Conservation (phyloP, 2,797 vertebrate species). For the Lepidocolaptes lacrymiger region DNA sequence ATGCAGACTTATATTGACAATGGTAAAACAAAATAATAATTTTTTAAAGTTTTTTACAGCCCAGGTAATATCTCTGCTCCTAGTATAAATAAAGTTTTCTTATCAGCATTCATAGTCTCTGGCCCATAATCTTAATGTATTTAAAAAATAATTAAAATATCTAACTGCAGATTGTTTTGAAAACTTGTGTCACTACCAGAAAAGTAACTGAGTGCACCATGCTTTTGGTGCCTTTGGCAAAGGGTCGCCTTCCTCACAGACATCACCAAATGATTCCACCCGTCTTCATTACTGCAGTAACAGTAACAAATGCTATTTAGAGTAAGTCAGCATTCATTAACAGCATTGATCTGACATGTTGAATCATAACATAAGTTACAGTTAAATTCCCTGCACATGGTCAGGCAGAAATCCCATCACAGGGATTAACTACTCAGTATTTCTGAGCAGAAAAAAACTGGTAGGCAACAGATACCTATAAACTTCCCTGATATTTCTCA, state of each 20-base stretch:
- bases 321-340: constrained; percentile 48
- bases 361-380: constrained; percentile 56
- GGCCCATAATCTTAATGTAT: background rate
- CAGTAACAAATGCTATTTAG: constrained; percentile 18
- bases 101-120: background rate
- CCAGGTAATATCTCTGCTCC: background rate
- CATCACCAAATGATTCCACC: constrained; percentile 27
- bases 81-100: background rate
- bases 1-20: background rate
- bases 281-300: constrained; percentile 38
- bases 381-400: constrained; percentile 35
- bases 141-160: background rate
- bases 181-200: background rate
- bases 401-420: constrained; percentile 23
- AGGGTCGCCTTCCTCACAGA: background rate
- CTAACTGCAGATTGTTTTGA: background rate
- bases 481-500: background rate
- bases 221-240: background rate
- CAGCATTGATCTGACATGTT: constrained; percentile 54
- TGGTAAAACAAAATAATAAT: background rate
- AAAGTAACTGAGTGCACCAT: background rate
- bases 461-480: background rate
- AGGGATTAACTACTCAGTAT: background rate
- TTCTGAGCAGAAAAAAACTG: constrained; percentile 15
- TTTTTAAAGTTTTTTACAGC: background rate